phyloP scores from a whole-genome alignment of 2,888 invertebrate genomes.

The Nebria salina region DNA sequence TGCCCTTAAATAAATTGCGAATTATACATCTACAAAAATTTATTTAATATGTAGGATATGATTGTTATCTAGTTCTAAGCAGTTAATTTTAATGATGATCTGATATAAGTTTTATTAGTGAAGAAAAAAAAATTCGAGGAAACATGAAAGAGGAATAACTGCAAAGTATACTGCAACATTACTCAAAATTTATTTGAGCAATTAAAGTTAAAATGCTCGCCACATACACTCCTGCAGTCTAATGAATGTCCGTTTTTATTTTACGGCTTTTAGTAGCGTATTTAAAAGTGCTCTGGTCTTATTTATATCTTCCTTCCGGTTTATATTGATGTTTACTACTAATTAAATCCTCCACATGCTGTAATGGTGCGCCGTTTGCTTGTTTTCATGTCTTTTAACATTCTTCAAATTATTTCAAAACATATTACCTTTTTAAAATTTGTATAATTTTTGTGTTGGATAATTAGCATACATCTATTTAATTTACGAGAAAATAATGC shows the following conservation, averaged over 20 bases:
- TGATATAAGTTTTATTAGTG: not conserved
- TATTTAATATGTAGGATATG: not conserved
- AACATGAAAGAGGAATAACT: not conserved
- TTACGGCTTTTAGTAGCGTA: constrained; percentile 19
- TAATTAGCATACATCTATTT: constrained; percentile 37
- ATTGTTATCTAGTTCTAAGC: not conserved
- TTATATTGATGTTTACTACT: constrained; percentile 23
- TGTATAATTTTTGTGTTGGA: not conserved
- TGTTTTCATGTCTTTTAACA: not conserved
- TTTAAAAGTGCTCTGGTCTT: constrained; percentile 25
- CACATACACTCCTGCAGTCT: constrained; percentile 18
- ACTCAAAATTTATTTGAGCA: constrained; percentile 30
- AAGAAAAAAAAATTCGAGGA: too few species aligned
- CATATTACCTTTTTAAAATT: not conserved
- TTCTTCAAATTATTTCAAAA: not conserved
- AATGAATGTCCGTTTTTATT: constrained; percentile 23
- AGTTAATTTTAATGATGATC: not conserved
- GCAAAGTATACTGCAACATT: constrained; percentile 24
- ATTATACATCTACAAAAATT: not conserved
- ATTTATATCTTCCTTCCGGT: constrained; percentile 42
- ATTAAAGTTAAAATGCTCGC: constrained; percentile 25
- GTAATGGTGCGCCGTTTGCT: not conserved
- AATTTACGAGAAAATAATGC: constrained; percentile 27
- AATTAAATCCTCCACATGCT: constrained; percentile 39
- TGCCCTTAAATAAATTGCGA: not conserved